Base-by-base conservation (phyloP, 2,888 invertebrate species). In the Hemistola chrysoprasaria region DNA sequence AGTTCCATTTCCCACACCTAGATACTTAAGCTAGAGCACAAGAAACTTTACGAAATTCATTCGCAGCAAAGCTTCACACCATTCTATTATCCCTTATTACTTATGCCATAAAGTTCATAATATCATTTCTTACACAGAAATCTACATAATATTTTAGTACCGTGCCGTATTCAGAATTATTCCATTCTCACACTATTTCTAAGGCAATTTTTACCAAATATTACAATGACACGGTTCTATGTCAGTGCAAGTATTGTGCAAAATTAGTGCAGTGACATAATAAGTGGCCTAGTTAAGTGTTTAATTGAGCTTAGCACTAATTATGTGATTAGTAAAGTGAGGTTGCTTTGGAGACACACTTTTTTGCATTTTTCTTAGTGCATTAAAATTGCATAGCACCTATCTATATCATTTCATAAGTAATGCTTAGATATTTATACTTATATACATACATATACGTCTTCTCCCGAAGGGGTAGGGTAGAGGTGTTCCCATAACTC, bases 241-340 rank as follows among this genome's bases (percentile, higher is more conserved):
- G 20, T 29, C 1, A 11, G 6, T 25, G 7, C 1, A 7, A 9
- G 3, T 31, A 32, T 41, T 40, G 40, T 45, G 47, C 9, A 40
- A 52, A 45, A 33, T 16, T 8, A 37, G 37, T 40, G 33, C 38
- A 44, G 33, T 49, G 43, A 43, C 45, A 40, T 38, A 49, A 50
- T 42, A 23, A n/a, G 23, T 40, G 41, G 32, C 40, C 47, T 22
- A 8, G 37, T 50, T 51, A 34, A 40, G 39, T 49, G 47, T 50
- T 53, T 53, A 53, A 53, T 53, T 50, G 39, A 30, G 31, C 39
- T 45, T 45, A 42, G 38, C 42, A 29, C 21, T 44, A 46, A 47
- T 49, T 31, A 42, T 27, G 35, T 35, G 29, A 47, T 52, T 40
- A 52, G 40, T 28, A 31, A 44, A n/a, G 40, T 28, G 16, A 3